A percentile compares a stretch with the other conserved stretches of the same genome.
Conservation (phyloP, 2,888 invertebrate species). For the Meiosimyza decipiens region DNA sequence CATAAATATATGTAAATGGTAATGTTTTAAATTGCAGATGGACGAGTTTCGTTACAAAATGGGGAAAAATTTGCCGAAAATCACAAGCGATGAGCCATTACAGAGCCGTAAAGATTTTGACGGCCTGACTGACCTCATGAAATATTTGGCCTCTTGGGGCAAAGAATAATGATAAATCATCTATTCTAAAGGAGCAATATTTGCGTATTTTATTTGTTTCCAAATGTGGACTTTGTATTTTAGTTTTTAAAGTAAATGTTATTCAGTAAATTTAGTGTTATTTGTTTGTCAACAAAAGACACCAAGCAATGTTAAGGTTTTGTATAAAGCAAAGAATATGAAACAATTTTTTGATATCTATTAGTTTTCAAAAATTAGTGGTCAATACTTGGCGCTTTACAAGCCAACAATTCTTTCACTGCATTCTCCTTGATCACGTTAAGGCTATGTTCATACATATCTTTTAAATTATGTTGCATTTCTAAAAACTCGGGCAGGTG, state of each 20-base stretch:
- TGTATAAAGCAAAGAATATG: too few species aligned
- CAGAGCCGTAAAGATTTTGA: slow-evolving; percentile 88
- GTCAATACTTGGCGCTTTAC: slow-evolving; percentile 7
- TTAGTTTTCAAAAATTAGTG: background rate
- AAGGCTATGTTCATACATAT: slow-evolving; percentile 43
- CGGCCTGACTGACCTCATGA: slow-evolving; percentile 84
- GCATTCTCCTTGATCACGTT: slow-evolving; percentile 33
- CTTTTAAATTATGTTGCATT: slow-evolving; percentile 46
- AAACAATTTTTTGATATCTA: background rate
- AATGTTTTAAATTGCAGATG: slow-evolving; percentile 69
- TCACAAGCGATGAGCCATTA: slow-evolving; percentile 82
- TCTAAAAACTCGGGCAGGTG: slow-evolving; percentile 50
- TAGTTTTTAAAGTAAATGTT: too few species aligned
- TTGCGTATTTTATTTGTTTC: background rate
- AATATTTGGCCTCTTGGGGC: slow-evolving; percentile 74
- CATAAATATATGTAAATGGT: background rate
- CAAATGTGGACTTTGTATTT: too few species aligned
- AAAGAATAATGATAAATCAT: slow-evolving; percentile 53
- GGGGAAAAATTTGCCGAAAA: slow-evolving; percentile 79
- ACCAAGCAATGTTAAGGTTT: too few species aligned
- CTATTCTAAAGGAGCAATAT: slow-evolving; percentile 2
- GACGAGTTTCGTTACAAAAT: slow-evolving; percentile 85
- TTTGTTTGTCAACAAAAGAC: too few species aligned
- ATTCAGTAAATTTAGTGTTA: too few species aligned
- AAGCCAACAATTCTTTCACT: slow-evolving; percentile 44